Evolutionary conservation across 2,797 vertebrate species (phyloP).

Genomic region (Apodemus agrarius): DNA sequence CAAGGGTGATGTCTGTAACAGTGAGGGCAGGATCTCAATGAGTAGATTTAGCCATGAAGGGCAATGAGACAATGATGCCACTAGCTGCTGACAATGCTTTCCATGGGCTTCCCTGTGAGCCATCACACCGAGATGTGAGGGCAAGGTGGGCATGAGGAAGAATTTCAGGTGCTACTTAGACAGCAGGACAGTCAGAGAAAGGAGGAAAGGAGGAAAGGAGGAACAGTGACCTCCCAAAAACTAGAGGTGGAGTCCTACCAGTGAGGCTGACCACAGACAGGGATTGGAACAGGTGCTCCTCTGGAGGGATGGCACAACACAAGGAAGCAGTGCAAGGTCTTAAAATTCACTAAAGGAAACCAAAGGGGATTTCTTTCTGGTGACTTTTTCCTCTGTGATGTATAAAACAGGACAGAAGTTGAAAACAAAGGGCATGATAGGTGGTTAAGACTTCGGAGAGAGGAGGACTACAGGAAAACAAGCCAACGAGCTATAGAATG

Average conservation of each 20-base stretch:
- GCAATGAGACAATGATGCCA: background rate
- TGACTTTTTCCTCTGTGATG: background rate
- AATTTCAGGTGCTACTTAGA: background rate
- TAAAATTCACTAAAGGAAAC: background rate
- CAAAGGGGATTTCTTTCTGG: background rate
- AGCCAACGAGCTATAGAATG: background rate
- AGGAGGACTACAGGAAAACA: background rate
- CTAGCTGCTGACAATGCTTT: background rate
- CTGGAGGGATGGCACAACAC: background rate
- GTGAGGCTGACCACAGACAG: rapidly evolving
- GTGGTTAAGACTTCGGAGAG: background rate
- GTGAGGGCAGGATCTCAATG: too few relatives aligned
- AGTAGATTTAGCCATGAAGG: background rate
- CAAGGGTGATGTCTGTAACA: background rate
- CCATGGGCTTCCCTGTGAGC: background rate
- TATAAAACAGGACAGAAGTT: background rate
- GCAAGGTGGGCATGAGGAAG: background rate
- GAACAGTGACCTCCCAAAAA: background rate
- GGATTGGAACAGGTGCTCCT: background rate
- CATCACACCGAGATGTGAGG: background rate
- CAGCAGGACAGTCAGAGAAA: background rate
- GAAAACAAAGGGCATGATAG: background rate
- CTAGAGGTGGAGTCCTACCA: background rate
- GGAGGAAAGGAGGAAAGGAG: background rate
- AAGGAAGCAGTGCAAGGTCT: background rate